These are phyloP conservation scores for Heliocidaris tuberculata DNA, from an alignment of 35 echinoderm and acorn worm species.

Conservation along the genomic window DNA sequence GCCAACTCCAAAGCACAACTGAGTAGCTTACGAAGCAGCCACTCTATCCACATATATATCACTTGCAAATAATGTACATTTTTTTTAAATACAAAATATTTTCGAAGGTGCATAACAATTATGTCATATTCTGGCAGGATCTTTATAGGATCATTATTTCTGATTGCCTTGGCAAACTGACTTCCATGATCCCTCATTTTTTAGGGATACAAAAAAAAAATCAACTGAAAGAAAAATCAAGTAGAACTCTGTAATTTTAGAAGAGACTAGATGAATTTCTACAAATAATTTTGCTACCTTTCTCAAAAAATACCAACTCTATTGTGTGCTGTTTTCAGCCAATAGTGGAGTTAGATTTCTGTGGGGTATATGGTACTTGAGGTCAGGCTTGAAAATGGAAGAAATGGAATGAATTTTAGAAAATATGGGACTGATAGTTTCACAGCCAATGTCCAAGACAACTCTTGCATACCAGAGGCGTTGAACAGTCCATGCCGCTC, in stretches of 20 bases:
- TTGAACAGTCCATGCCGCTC: not conserved
- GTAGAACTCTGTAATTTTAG: not conserved
- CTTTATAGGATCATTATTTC: too few species aligned
- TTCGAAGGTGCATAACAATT: conserved; percentile 5
- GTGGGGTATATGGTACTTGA: too few species aligned
- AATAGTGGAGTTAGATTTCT: not conserved
- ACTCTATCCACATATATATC: conserved; percentile 10
- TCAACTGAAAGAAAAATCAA: not conserved
- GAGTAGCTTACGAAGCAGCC: not conserved
- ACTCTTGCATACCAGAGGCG: not conserved
- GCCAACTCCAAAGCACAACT: not conserved
- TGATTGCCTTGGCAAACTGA: not conserved
- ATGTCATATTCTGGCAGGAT: not conserved
- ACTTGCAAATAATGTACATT: not conserved
- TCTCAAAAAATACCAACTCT: not conserved
- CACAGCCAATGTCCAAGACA: not conserved
- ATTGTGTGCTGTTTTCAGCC: not conserved
- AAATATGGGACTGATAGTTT: not conserved
- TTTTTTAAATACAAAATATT: not conserved
- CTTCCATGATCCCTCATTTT: not conserved
- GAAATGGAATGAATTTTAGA: not conserved
- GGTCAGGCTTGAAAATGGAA: not conserved
- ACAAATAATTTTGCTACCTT: not conserved
- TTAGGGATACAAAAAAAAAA: not conserved
- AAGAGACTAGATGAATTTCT: not conserved